A percentile compares a stretch with the other conserved stretches of the same genome.
Evolutionary conservation across 2,888 invertebrate genomes (phyloP).

Genomic region (Eupithecia pulchellata): DNA sequence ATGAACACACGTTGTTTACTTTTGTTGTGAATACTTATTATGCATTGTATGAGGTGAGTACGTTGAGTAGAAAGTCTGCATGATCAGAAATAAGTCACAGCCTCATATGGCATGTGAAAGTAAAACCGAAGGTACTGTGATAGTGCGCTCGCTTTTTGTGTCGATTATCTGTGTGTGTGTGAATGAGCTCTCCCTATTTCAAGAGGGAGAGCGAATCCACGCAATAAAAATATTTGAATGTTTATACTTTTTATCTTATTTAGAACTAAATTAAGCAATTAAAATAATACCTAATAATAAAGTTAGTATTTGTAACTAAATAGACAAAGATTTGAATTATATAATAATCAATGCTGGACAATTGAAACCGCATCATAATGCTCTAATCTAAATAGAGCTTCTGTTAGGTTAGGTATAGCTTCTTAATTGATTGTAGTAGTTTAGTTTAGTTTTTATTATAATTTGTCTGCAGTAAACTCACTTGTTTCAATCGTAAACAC

Average conservation of each 20-base stretch:
- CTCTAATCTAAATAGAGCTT: not conserved
- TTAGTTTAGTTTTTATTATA: too few relatives aligned
- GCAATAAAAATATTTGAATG: too few relatives aligned
- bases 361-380: not conserved
- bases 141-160: not conserved
- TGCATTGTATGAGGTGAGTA: constrained; percentile 9
- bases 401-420: too few relatives aligned
- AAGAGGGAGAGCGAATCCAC: too few relatives aligned
- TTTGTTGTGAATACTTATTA: not conserved
- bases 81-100: constrained; percentile 47
- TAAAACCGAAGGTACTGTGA: constrained; percentile 25
- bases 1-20: not conserved
- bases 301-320: too few relatives aligned
- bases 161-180: not conserved
- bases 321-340: not conserved
- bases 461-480: too few relatives aligned
- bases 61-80: constrained; percentile 50
- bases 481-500: too few relatives aligned
- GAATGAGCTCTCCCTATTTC: too few relatives aligned
- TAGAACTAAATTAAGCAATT: too few relatives aligned
- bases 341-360: not conserved
- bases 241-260: too few relatives aligned
- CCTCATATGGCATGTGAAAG: constrained; percentile 51
- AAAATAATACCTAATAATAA: too few relatives aligned
- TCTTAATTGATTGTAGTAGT: too few relatives aligned